phyloP scores from a whole-genome alignment of 2,888 invertebrate genomes.

The Antheraea assamensis region DNA sequence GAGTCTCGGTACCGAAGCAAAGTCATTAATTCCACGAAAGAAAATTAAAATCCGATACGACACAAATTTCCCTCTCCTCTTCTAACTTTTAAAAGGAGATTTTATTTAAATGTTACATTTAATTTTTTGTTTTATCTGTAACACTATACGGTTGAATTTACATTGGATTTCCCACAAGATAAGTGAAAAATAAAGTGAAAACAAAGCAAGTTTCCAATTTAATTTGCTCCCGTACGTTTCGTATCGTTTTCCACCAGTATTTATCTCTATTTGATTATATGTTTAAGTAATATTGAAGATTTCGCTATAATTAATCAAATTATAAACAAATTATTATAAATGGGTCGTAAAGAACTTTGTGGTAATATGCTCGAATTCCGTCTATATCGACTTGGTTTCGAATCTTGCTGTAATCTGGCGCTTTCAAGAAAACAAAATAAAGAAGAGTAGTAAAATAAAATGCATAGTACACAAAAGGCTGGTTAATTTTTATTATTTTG shows the following conservation, averaged over 20 bases:
- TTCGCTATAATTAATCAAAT: background rate
- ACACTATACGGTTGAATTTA: constrained; percentile 11
- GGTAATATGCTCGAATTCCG: no score
- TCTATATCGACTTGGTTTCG: background rate
- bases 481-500: no score
- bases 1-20: constrained; percentile 57
- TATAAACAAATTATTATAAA: no score
- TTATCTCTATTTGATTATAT: constrained; percentile 77
- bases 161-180: constrained; percentile 24
- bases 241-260: constrained; percentile 70
- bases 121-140: constrained; percentile 33
- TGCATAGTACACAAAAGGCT: no score
- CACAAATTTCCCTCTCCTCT: constrained; percentile 66
- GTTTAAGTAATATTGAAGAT: background rate
- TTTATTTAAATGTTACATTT: background rate
- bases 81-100: background rate
- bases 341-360: no score
- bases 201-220: constrained; percentile 71
- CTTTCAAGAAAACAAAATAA: no score
- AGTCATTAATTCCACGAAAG: constrained; percentile 76
- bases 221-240: constrained; percentile 72
- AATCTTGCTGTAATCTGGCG: no score
- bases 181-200: constrained; percentile 32
- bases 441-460: no score
- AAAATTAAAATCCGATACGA: constrained; percentile 81